phyloP scores from a whole-genome alignment of 1,140 invertebrate genomes.

The Tachypleus tridentatus region DNA sequence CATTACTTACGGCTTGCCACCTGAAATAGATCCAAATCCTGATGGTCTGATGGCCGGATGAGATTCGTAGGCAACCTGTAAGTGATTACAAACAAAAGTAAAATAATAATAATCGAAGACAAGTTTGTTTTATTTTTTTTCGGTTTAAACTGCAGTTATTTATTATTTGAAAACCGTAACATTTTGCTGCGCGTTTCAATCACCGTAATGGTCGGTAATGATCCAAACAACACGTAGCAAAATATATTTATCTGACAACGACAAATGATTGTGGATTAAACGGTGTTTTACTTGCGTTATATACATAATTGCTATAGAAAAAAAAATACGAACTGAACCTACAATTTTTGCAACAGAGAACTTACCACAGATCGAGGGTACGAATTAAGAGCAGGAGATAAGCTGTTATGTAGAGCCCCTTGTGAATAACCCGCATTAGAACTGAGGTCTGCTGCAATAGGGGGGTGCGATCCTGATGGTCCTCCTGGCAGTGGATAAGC shows the following conservation, averaged over 20 bases:
- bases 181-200: too few relatives aligned
- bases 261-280: too few relatives aligned
- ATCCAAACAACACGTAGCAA: too few relatives aligned
- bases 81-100: constrained; percentile 49
- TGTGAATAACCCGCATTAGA: constrained; percentile 26
- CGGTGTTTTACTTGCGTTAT: too few relatives aligned
- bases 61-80: constrained; percentile 59
- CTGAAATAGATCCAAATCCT: constrained; percentile 57
- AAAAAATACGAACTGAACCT: too few relatives aligned
- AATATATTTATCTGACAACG: too few relatives aligned
- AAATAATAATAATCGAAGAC: too few relatives aligned
- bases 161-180: too few relatives aligned
- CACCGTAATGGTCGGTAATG: too few relatives aligned
- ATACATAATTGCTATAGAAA: too few relatives aligned
- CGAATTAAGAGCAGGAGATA: constrained; percentile 32
- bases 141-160: too few relatives aligned
- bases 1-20: constrained; percentile 76
- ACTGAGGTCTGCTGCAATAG: constrained; percentile 26
- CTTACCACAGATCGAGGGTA: constrained; percentile 32
- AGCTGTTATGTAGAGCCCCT: constrained; percentile 32
- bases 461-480: constrained; percentile 21
- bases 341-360: neutral
- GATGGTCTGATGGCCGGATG: constrained; percentile 36
- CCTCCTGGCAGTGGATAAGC: constrained; percentile 26
- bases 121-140: too few relatives aligned